Evolutionary conservation across 2,888 invertebrate genomes (phyloP), one percentile per base, ranked within the genome.

Genomic region (Strigamia maritima): DNA sequence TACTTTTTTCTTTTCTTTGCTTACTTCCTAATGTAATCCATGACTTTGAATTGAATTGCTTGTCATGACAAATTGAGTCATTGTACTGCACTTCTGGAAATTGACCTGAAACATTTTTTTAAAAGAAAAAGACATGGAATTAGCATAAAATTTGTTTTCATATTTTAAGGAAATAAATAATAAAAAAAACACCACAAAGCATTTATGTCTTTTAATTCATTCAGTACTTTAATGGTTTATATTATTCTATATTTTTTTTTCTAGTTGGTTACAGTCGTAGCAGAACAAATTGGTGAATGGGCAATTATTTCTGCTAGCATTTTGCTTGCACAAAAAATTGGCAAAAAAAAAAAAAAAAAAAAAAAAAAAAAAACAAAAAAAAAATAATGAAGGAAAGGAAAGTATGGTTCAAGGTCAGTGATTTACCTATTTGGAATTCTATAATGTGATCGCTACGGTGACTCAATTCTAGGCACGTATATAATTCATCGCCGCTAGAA

Each of bases 1-100:
- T n/a, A n/a, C n/a, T n/a, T n/a, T n/a, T n/a, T n/a, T n/a, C n/a
- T n/a, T n/a, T n/a, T n/a, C n/a, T n/a, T n/a, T 82, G 88, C 89
- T 88, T 85, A 89, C 90, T 87, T 81, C 89, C 90, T 89, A 90
- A 90, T 1, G 90, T 90, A 83, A 89, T 88, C 90, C 90, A 90
- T 74, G 87, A 85, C 75, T 88, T 87, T 75, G 87, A 86, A 77
- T 88, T 86, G 82, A 90, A 89, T 84, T 89, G 83, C 12, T 81
- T 88, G 82, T 87, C 87, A 65, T 86, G 85, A 82, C 89, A 89
- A 38, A 89, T 83, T 79, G 84, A 84, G 28, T 84, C 84, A 65
- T 87, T 87, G 81, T 86, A 87, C 49, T 84, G 83, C 19, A 85
- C 84, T 80, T 84, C 86, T 49, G 86, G 83, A 8, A 83, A 83